Evolutionary conservation across 2,113 vertebrate species (phyloP), one percentile per base, ranked within the genome.

Genomic region (Periophthalmus modestus): DNA sequence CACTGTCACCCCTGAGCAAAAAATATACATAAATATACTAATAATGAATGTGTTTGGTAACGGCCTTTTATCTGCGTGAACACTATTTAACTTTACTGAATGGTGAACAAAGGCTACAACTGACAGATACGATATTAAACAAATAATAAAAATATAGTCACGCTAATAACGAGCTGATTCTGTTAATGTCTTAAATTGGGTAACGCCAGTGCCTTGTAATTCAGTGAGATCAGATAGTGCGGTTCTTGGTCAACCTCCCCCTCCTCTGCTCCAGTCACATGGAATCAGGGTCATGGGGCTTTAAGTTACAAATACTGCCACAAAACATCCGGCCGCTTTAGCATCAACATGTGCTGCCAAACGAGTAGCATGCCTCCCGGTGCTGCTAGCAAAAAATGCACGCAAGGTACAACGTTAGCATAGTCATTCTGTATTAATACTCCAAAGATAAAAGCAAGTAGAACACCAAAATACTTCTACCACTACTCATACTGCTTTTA

Each of bases 311-410:
- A 66, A 36, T 77, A 54, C 83, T 72, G 66, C 75, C 73, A 43
- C 39, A 66, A 84, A 84, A 73, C 80, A 75, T 87, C 74, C 62
- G 66, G 66, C 68, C 65, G 71, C 74, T 82, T 74, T 34, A 59
- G 55, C 71, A 24, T 77, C 75, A 66, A 62, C 78, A 76, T 61
- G 57, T 63, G 48, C 63, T 48, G 68, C 39, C 55, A 71, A 78
- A 61, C 23, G 46, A 67, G 55, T 19, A 0, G 19, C 19, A 23
- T 13, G 71, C 67, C 46, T 65, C 16, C 24, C 5, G 23, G 52
- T 18, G 28, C n/a, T 4, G 11, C 33, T 43, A 52, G 63, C 46
- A 67, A 23, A 73, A n/a, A 48, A 9, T 6, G 23, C 57, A 59
- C 14, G 15, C 21, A 13, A 59, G 57, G 23, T 15, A 15, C 21